phyloP scores from a whole-genome alignment of 2,797 vertebrate genomes.

The Oryzias dopingdopingensis region DNA sequence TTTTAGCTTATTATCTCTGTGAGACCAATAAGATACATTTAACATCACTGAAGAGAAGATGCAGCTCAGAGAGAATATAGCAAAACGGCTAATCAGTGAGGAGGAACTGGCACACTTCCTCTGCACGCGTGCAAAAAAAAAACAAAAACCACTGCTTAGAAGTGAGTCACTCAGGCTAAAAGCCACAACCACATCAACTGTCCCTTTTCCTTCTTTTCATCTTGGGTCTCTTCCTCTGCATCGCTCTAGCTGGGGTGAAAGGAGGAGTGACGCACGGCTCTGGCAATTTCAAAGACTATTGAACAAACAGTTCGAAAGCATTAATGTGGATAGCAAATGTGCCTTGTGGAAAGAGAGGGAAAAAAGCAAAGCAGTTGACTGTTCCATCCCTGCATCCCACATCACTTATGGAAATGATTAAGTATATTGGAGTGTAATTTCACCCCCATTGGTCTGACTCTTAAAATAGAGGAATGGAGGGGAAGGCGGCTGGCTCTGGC shows the following conservation, averaged over 20 bases:
- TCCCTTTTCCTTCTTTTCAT: conserved; percentile 44
- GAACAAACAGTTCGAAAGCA: conserved; percentile 34
- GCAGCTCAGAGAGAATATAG: conserved; percentile 10
- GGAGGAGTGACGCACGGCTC: conserved; percentile 49
- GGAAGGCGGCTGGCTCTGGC: conserved; percentile 40
- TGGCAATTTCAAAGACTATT: conserved; percentile 45
- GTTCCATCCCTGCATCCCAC: conserved; percentile 46
- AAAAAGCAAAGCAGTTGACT: conserved; percentile 11
- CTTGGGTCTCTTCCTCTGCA: conserved; percentile 27
- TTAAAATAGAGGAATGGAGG: conserved; percentile 66
- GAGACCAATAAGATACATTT: conserved; percentile 25
- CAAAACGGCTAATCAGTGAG: conserved; percentile 35
- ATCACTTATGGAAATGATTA: conserved; percentile 80
- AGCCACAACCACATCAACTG: conserved; percentile 58
- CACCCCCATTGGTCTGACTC: conserved; percentile 62
- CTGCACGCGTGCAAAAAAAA: conserved; percentile 25
- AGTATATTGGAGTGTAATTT: conserved; percentile 76
- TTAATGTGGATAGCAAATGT: conserved; percentile 48
- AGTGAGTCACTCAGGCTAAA: conserved; percentile 52
- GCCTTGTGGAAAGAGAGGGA: conserved; percentile 55
- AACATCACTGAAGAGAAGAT: conserved; percentile 6
- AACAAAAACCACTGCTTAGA: conserved; percentile 52
- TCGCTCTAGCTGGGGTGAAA: conserved; percentile 20
- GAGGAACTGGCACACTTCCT: conserved; percentile 47
- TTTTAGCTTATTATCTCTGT: conserved; percentile 39